phyloP scores from a whole-genome alignment of 2,888 invertebrate species.

The Hylaea fasciaria region DNA sequence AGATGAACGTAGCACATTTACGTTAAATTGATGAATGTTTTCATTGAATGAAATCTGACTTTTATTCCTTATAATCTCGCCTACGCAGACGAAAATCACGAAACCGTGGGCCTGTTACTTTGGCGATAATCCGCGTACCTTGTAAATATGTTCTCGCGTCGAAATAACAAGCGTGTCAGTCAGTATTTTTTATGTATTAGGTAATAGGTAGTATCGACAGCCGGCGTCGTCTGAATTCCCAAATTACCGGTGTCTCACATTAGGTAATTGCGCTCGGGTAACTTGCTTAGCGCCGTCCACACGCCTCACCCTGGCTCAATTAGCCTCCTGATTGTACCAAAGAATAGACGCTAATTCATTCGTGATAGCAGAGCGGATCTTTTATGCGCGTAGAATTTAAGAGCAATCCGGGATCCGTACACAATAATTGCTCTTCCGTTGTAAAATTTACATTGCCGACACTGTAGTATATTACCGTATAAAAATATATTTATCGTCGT shows the following conservation, averaged over 20 bases:
- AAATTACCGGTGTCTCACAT: constrained; percentile 52
- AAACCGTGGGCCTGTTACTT: too few relatives aligned
- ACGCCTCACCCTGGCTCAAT: constrained; percentile 40
- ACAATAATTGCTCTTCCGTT: constrained; percentile 15
- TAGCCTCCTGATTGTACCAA: constrained; percentile 37
- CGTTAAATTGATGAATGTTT: constrained; percentile 29
- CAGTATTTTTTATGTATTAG: neutral
- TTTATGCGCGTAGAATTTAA: constrained; percentile 6
- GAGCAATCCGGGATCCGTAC: neutral
- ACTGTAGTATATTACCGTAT: neutral
- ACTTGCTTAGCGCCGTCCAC: constrained; percentile 48
- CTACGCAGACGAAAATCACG: too few relatives aligned
- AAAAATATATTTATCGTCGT: neutral
- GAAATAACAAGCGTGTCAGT: constrained; percentile 10
- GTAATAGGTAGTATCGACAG: constrained; percentile 41
- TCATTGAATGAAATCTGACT: constrained; percentile 8
- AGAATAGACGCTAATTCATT: constrained; percentile 35
- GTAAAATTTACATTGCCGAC: neutral
- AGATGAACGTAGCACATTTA: neutral
- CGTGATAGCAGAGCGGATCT: constrained; percentile 10
- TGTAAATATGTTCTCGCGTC: constrained; percentile 3
- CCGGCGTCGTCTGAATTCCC: constrained; percentile 41
- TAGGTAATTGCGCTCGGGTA: constrained; percentile 37
- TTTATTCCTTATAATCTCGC: constrained; percentile 10
- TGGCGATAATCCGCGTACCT: neutral